These are phyloP conservation scores for Anadara kagoshimensis DNA, from an alignment of 1,140 invertebrate species.

Conservation along the genomic window DNA sequence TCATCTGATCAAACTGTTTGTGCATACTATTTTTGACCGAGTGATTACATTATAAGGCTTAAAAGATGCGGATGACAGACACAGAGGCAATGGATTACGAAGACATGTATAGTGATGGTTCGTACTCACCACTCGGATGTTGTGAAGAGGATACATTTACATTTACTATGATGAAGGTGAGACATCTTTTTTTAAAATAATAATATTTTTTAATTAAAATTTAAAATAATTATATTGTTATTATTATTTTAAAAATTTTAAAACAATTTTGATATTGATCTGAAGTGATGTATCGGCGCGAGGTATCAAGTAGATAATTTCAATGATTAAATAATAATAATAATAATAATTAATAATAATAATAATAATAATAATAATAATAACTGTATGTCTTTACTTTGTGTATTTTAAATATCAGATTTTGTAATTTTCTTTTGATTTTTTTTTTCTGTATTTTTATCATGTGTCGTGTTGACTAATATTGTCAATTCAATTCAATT, in stretches of 20 bases:
- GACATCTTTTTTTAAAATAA: background rate
- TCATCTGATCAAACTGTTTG: background rate
- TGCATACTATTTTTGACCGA: background rate
- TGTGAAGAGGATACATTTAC: constrained; percentile 6
- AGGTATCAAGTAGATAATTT: background rate
- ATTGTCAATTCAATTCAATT: too few species aligned
- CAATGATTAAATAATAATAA: background rate
- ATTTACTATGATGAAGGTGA: constrained; percentile 23
- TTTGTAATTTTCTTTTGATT: too few species aligned
- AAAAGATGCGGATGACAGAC: constrained; percentile 20
- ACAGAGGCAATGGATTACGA: background rate
- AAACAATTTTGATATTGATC: background rate
- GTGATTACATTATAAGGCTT: background rate
- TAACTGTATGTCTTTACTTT: too few species aligned
- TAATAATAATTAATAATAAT: too few species aligned
- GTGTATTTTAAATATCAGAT: too few species aligned
- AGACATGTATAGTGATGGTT: background rate
- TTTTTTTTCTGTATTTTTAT: too few species aligned
- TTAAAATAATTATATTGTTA: background rate
- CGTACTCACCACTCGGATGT: constrained; percentile 3
- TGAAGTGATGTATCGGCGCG: background rate
- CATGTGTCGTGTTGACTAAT: too few species aligned
- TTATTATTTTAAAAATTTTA: background rate
- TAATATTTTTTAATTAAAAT: background rate
- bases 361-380: too few species aligned